These are phyloP conservation scores for Dastarcus helophoroides DNA, from an alignment of 2,888 invertebrate species.

Conservation along the genomic window DNA sequence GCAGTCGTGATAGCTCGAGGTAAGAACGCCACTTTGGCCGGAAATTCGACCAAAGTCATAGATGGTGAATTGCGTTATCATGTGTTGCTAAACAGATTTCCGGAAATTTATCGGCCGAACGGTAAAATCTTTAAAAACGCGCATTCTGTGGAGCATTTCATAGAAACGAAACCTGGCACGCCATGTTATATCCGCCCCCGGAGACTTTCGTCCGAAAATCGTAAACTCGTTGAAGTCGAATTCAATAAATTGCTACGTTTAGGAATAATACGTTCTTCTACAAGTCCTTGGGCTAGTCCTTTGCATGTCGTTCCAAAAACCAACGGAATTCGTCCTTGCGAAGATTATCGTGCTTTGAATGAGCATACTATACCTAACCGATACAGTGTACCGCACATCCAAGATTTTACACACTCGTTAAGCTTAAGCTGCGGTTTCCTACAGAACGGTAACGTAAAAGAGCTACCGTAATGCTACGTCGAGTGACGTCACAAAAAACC, in stretches of 20 bases:
- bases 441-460: too few species aligned
- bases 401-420: too few species aligned
- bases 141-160: slow-evolving; percentile 19
- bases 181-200: slow-evolving; percentile 21
- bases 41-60: neutral
- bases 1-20: neutral
- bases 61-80: neutral
- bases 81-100: neutral
- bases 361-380: too few species aligned
- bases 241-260: too few species aligned
- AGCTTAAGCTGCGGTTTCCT: too few species aligned
- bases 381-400: too few species aligned
- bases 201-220: slow-evolving; percentile 33
- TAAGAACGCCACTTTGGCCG: too few species aligned
- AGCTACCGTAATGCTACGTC: neutral
- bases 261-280: too few species aligned
- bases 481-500: too few species aligned
- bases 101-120: neutral
- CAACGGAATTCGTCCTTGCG: neutral
- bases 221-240: neutral
- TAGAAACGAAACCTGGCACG: slow-evolving; percentile 20
- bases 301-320: too few species aligned
- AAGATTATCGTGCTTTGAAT: too few species aligned
- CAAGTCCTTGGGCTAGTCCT: too few species aligned
- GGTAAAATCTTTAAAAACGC: neutral